Conservation (phyloP, 2,888 invertebrate species). For the Zaprionus bogoriensis region DNA sequence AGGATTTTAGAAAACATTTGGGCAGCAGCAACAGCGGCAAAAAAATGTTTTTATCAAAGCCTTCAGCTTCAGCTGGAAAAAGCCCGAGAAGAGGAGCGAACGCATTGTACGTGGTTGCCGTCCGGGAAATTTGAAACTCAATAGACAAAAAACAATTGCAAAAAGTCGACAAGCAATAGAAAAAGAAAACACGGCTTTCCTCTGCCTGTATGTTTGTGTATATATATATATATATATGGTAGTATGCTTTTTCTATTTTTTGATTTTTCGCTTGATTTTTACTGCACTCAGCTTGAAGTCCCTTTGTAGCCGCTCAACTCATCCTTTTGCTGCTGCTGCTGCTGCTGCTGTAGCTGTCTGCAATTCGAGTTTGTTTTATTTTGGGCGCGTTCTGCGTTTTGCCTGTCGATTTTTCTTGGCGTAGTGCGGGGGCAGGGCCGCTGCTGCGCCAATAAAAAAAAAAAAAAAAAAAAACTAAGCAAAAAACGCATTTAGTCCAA, state of each 20-base stretch:
- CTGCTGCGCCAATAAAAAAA: constrained; percentile 56
- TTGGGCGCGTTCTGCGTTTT: constrained; percentile 28
- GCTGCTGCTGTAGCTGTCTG: constrained; percentile 60
- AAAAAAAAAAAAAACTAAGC: constrained; percentile 75
- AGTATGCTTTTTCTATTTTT: constrained; percentile 15
- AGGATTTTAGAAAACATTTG: constrained; percentile 76
- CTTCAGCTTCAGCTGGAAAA: constrained; percentile 58
- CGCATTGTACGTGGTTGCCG: constrained; percentile 55
- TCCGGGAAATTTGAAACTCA: constrained; percentile 77
- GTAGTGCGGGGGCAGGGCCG: constrained; percentile 31
- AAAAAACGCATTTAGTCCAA: constrained; percentile 73
- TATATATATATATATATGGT: constrained; percentile 6
- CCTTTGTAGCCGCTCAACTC: constrained; percentile 12
- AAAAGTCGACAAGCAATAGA: constrained; percentile 70
- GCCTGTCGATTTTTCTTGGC: constrained; percentile 53
- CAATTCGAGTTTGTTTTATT: constrained; percentile 50
- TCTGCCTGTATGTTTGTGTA: too few species aligned
- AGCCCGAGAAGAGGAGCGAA: constrained; percentile 27
- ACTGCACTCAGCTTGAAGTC: constrained; percentile 70
- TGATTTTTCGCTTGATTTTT: constrained; percentile 72
- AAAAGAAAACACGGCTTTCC: too few species aligned
- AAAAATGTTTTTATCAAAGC: constrained; percentile 77
- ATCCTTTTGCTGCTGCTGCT: constrained; percentile 10
- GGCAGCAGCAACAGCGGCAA: too few species aligned
- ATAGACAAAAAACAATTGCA: constrained; percentile 62